Conservation (phyloP, 2,888 invertebrate genomes). For the Branchipolynoe longqiensis region DNA sequence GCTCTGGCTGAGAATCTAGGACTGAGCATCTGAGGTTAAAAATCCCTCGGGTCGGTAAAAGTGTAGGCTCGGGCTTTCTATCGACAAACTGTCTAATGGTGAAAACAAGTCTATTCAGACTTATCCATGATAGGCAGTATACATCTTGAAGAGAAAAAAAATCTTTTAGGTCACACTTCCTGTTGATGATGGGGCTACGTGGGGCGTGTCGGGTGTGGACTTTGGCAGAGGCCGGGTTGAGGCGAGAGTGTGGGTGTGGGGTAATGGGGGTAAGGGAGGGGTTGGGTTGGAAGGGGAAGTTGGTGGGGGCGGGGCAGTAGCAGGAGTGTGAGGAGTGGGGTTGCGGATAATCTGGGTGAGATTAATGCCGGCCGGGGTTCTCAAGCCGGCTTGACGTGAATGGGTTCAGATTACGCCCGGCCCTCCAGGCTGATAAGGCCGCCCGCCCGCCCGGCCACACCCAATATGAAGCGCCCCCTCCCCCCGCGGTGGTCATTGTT, state of each 20-base stretch:
- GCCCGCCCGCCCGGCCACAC: not conserved
- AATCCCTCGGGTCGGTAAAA: too few species aligned
- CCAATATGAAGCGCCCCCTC: not conserved
- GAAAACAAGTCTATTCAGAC: too few species aligned
- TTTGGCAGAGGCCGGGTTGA: not conserved
- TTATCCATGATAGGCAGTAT: too few species aligned
- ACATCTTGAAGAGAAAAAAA: too few species aligned
- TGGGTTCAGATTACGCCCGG: conserved; percentile 28
- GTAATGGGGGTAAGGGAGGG: not conserved
- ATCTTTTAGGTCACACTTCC: too few species aligned
- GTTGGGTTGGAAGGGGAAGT: not conserved
- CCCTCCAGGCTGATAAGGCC: conserved; percentile 37
- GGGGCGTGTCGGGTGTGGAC: not conserved
- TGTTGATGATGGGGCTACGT: too few species aligned
- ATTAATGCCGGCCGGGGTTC: conserved; percentile 1
- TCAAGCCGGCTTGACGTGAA: not conserved
- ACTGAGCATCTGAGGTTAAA: too few species aligned
- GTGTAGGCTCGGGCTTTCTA: too few species aligned
- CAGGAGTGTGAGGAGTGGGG: too few species aligned
- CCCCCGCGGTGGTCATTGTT: not conserved
- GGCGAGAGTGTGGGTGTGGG: not conserved
- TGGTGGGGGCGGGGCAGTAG: not conserved
- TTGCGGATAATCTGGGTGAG: conserved; percentile 2
- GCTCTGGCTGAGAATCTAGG: too few species aligned
- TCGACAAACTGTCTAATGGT: too few species aligned